Evolutionary conservation across 2,888 invertebrate species (phyloP).

Genomic region (Cosmopolites sordidus): DNA sequence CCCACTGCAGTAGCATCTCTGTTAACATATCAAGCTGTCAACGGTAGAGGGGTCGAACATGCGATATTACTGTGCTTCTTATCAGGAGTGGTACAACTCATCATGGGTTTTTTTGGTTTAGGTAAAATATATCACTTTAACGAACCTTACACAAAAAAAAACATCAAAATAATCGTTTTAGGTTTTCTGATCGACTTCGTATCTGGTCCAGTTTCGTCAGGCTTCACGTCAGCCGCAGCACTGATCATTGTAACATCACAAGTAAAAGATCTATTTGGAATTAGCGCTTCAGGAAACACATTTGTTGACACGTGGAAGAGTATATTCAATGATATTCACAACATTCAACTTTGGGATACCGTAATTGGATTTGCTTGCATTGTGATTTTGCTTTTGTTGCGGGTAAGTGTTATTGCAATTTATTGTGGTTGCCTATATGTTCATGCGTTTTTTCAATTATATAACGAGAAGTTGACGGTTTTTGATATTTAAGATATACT

Average conservation of each 20-base stretch:
- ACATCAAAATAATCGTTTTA: too few relatives aligned
- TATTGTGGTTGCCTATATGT: too few relatives aligned
- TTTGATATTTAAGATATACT: too few relatives aligned
- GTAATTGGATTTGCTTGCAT: constrained; percentile 73
- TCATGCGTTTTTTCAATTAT: too few relatives aligned
- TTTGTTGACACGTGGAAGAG: constrained; percentile 75
- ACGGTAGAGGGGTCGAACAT: constrained; percentile 60
- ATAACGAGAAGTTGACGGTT: too few relatives aligned
- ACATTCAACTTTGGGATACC: constrained; percentile 68
- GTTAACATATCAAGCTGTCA: constrained; percentile 74
- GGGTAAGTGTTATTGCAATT: too few relatives aligned
- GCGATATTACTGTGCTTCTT: constrained; percentile 75
- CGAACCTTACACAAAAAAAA: too few relatives aligned
- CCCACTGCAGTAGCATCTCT: constrained; percentile 90
- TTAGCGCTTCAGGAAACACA: constrained; percentile 66
- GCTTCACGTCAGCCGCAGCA: constrained; percentile 84
- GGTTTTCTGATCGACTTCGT: constrained; percentile 87
- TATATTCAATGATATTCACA: constrained; percentile 62
- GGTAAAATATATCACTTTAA: too few relatives aligned
- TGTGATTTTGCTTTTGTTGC: constrained; percentile 67
- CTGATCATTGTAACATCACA: constrained; percentile 87
- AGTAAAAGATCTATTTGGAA: constrained; percentile 76
- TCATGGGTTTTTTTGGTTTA: constrained; percentile 79
- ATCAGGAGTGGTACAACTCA: constrained; percentile 67
- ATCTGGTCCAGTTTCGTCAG: constrained; percentile 83